phyloP scores from a whole-genome alignment of 2,113 vertebrate species.

The Coturnix japonica region DNA sequence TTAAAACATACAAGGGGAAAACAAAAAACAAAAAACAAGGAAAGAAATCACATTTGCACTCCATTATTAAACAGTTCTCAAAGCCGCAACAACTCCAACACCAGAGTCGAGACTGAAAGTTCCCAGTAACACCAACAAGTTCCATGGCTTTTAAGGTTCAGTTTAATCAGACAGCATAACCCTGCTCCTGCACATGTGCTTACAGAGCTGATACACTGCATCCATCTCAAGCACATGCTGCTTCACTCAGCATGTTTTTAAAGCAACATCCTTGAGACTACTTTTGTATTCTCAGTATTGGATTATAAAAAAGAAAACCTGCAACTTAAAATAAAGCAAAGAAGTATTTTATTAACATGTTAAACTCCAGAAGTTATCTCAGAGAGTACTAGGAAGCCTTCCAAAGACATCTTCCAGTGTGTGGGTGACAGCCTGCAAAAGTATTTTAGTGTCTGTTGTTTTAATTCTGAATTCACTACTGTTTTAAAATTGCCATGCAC shows the following conservation, averaged over 20 bases:
- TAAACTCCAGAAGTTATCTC: background rate
- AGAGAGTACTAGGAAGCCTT: background rate
- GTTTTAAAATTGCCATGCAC: background rate
- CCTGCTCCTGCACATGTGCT: background rate
- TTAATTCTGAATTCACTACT: background rate
- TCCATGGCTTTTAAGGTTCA: background rate
- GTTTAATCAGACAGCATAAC: background rate
- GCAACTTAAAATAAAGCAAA: background rate
- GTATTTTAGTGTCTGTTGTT: background rate
- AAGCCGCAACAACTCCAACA: background rate
- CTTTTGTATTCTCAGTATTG: background rate
- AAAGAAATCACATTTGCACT: background rate
- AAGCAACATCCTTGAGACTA: background rate
- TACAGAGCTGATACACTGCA: background rate
- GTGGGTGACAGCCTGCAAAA: background rate
- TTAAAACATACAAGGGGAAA: background rate
- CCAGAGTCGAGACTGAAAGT: background rate
- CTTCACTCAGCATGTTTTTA: background rate
- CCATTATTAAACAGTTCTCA: background rate
- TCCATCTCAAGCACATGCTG: fast-evolving
- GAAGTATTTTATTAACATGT: background rate
- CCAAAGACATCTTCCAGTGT: background rate
- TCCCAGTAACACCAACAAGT: background rate
- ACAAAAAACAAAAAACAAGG: background rate
- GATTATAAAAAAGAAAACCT: background rate